Conservation (phyloP, 1,140 invertebrate genomes). For the Drosophila mauritiana region DNA sequence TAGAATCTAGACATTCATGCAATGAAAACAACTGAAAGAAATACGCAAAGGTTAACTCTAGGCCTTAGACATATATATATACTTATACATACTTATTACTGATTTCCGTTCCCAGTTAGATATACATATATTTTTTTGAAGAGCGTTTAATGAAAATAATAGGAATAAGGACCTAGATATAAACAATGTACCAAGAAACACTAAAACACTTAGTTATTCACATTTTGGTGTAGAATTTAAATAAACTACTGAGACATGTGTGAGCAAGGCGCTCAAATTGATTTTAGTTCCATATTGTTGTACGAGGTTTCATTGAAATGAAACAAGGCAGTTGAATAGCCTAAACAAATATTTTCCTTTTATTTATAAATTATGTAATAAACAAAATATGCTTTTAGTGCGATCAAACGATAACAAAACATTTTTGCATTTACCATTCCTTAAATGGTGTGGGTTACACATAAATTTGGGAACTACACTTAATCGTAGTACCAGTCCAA, state of each 20-base stretch:
- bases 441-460: slow-evolving; percentile 9
- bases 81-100: slow-evolving; percentile 5
- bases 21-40: slow-evolving; percentile 40
- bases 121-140: neutral
- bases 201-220: slow-evolving; percentile 9
- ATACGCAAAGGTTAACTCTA: slow-evolving; percentile 27
- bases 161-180: slow-evolving; percentile 22
- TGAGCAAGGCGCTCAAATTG: slow-evolving; percentile 16
- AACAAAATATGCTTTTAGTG: slow-evolving; percentile 38
- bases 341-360: slow-evolving; percentile 6
- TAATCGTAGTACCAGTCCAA: slow-evolving; percentile 99
- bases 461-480: slow-evolving; percentile 59
- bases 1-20: slow-evolving; percentile 43
- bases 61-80: slow-evolving; percentile 16
- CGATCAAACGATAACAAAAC: slow-evolving; percentile 50
- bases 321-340: slow-evolving; percentile 19
- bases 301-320: slow-evolving; percentile 1
- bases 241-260: slow-evolving; percentile 1
- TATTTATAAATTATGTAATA: slow-evolving; percentile 48
- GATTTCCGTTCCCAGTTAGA: slow-evolving; percentile 26
- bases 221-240: slow-evolving; percentile 3
- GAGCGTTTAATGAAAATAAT: slow-evolving; percentile 28
- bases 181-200: slow-evolving; percentile 12
- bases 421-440: slow-evolving; percentile 18
- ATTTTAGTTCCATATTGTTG: slow-evolving; percentile 28